Evolutionary conservation across 2,888 invertebrate genomes (phyloP).

Genomic region (Cryptocheilus praepositus): DNA sequence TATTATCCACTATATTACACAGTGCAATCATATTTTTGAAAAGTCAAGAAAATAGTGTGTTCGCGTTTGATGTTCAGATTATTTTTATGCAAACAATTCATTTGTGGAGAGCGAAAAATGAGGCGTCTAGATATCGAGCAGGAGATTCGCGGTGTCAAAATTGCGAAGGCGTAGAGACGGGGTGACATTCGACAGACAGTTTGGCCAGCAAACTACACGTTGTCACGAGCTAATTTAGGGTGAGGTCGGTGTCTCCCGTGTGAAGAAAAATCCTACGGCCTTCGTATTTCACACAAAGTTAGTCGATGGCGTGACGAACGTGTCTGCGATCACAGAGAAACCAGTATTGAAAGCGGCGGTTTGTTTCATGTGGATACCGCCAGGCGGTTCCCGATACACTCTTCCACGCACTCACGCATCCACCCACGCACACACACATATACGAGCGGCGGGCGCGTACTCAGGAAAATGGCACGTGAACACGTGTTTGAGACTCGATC

Average conservation of each 20-base stretch:
- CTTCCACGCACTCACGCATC: slow-evolving; percentile 2
- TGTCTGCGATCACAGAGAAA: slow-evolving; percentile 39
- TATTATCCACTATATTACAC: too few relatives aligned
- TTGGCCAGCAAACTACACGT: slow-evolving; percentile 45
- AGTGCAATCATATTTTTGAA: too few relatives aligned
- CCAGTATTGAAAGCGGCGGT: slow-evolving; percentile 44
- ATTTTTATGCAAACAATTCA: neutral
- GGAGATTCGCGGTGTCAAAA: neutral
- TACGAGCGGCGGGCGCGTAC: neutral
- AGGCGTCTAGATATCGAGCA: neutral
- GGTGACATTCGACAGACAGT: slow-evolving; percentile 17
- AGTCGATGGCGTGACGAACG: slow-evolving; percentile 26
- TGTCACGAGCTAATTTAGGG: slow-evolving; percentile 49
- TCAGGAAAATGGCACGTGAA: neutral
- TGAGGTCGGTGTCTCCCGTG: slow-evolving; percentile 8
- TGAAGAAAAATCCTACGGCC: neutral
- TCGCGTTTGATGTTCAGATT: too few relatives aligned
- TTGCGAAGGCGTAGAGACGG: neutral
- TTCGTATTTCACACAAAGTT: slow-evolving; percentile 1
- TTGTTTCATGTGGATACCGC: slow-evolving; percentile 54
- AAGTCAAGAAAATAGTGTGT: too few relatives aligned
- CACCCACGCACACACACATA: slow-evolving; percentile 3
- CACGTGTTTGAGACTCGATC: neutral
- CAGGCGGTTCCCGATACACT: slow-evolving; percentile 22
- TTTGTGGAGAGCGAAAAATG: slow-evolving; percentile 13